Conservation (phyloP, 2,888 invertebrate genomes). For the Drosophila acutilabella region DNA sequence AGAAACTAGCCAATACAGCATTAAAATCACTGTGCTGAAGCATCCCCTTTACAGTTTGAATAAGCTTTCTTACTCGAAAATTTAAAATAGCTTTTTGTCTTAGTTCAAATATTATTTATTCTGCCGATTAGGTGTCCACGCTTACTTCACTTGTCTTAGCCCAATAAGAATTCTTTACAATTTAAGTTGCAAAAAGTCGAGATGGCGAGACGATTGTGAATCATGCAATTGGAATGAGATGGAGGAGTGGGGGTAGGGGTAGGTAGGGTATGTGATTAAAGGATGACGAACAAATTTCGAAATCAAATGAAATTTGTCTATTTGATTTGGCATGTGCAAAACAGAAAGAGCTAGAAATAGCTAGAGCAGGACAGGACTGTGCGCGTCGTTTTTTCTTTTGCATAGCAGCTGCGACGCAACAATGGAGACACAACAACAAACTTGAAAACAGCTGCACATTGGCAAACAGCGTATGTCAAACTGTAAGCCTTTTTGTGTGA, state of each 20-base stretch:
- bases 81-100: constrained; percentile 4
- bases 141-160: not conserved
- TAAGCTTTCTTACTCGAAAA: not conserved
- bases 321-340: constrained; percentile 44
- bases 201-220: constrained; percentile 35
- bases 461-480: constrained; percentile 43
- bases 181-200: constrained; percentile 4
- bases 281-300: constrained; percentile 30
- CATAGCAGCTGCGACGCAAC: constrained; percentile 65
- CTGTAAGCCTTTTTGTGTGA: constrained; percentile 42
- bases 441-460: constrained; percentile 72
- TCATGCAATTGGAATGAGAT: constrained; percentile 20
- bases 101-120: not conserved
- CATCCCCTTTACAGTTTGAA: constrained; percentile 26
- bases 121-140: not conserved
- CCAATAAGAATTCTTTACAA: constrained; percentile 29
- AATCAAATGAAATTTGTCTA: constrained; percentile 25
- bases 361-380: constrained; percentile 13
- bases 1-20: constrained; percentile 26
- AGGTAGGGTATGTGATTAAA: not conserved
- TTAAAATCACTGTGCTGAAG: constrained; percentile 6
- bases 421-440: constrained; percentile 42
- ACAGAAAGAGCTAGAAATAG: constrained; percentile 19
- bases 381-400: constrained; percentile 19
- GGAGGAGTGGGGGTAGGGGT: not conserved